phyloP scores from a whole-genome alignment of 1,140 invertebrate species.

The Charaxes varanes region DNA sequence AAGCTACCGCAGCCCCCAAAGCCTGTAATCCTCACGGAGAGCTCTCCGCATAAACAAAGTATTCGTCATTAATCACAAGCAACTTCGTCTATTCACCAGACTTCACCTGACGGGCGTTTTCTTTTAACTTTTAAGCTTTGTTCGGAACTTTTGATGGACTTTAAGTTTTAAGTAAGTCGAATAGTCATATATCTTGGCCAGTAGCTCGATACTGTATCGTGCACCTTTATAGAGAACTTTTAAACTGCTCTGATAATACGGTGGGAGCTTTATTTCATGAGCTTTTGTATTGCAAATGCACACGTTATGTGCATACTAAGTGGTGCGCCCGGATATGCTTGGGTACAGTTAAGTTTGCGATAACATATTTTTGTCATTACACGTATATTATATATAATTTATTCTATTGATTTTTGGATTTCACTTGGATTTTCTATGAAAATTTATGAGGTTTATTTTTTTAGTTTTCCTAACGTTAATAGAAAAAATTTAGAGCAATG shows the following conservation, averaged over 20 bases:
- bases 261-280: no score
- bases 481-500: no score
- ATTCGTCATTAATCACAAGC: conserved; percentile 59
- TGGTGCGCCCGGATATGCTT: no score
- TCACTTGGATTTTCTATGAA: no score
- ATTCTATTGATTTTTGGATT: no score
- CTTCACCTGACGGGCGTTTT: conserved; percentile 67
- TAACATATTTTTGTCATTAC: no score
- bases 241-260: conserved; percentile 4
- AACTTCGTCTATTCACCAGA: conserved; percentile 62
- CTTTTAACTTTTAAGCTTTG: conserved; percentile 72
- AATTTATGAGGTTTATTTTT: no score
- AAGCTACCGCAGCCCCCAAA: conserved; percentile 12
- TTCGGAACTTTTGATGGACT: conserved; percentile 69
- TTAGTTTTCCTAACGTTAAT: no score
- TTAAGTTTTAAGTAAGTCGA: conserved; percentile 69
- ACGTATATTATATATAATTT: no score
- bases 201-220: conserved; percentile 20
- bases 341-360: no score
- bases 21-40: conserved; percentile 54
- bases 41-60: conserved; percentile 46
- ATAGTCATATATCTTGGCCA: conserved; percentile 66
- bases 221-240: conserved; percentile 1
- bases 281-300: no score
- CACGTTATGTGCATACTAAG: no score